Conservation (phyloP, 2,113 vertebrate species). For the Dicerorhinus sumatrensis region DNA sequence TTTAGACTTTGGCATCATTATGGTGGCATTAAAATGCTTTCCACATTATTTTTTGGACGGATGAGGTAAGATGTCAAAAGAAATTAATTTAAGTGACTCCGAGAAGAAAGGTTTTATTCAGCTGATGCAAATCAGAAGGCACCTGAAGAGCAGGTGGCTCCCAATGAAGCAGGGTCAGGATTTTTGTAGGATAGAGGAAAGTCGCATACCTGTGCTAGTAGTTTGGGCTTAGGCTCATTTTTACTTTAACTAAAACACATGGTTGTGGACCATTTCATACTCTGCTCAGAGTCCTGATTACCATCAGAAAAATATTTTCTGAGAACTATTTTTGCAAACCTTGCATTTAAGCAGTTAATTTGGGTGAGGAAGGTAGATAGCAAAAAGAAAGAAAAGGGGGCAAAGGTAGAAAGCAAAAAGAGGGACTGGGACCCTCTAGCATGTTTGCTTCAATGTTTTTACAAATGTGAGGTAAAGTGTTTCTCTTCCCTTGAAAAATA, state of each 20-base stretch:
- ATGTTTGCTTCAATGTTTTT: not conserved
- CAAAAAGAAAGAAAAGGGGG: not conserved
- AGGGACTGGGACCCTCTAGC: accelerated
- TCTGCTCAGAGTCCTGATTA: not conserved
- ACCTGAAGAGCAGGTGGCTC: not conserved
- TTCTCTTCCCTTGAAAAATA: not conserved
- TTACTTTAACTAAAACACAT: not conserved
- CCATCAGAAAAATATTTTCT: not conserved
- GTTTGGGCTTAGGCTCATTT: not conserved
- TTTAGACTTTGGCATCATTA: not conserved
- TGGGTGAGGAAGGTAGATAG: accelerated
- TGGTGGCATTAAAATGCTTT: not conserved
- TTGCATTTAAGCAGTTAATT: not conserved
- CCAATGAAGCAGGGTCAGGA: not conserved
- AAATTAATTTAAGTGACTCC: not conserved
- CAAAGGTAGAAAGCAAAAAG: not conserved
- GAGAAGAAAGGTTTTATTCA: not conserved
- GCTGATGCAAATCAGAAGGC: not conserved
- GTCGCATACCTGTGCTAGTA: not conserved
- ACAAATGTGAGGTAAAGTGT: not conserved
- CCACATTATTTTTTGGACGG: not conserved
- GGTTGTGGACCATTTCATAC: not conserved
- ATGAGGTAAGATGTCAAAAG: not conserved
- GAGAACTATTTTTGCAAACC: not conserved
- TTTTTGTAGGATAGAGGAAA: not conserved